Conservation (phyloP, 2,888 invertebrate species). For the Oscheius sp. region DNA sequence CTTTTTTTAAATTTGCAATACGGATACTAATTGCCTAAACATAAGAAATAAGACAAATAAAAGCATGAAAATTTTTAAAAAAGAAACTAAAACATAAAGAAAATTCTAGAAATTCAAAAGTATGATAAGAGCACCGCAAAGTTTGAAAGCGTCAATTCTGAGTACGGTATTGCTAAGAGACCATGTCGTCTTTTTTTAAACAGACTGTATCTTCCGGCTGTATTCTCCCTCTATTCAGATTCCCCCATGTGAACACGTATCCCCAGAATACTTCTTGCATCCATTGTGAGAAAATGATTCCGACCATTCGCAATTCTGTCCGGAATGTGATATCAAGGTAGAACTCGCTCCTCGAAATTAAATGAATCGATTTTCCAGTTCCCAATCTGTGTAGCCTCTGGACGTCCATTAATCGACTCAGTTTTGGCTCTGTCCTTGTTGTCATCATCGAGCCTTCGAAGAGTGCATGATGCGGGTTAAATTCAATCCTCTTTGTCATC, state of each 20-base stretch:
- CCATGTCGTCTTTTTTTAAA: too few species aligned
- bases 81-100: too few species aligned
- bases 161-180: too few species aligned
- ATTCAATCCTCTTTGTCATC: constrained; percentile 89
- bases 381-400: constrained; percentile 85
- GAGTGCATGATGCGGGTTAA: constrained; percentile 84
- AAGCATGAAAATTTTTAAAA: too few species aligned
- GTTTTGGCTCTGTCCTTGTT: constrained; percentile 81
- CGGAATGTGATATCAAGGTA: constrained; percentile 77
- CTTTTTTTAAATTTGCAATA: too few species aligned
- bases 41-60: too few species aligned
- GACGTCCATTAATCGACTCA: constrained; percentile 81
- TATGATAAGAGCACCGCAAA: too few species aligned
- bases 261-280: constrained; percentile 80
- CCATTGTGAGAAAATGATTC: constrained; percentile 81
- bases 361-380: constrained; percentile 72
- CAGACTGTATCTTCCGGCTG: too few species aligned
- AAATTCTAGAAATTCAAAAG: too few species aligned
- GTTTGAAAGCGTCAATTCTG: too few species aligned
- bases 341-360: not conserved
- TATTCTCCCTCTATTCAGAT: too few species aligned
- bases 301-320: constrained; percentile 75
- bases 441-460: constrained; percentile 84
- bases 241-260: constrained; percentile 82
- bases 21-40: too few species aligned